Evolutionary conservation across 2,888 invertebrate genomes (phyloP), one percentile per base, ranked within the genome.

Genomic region (Ecliptopera silaceata): DNA sequence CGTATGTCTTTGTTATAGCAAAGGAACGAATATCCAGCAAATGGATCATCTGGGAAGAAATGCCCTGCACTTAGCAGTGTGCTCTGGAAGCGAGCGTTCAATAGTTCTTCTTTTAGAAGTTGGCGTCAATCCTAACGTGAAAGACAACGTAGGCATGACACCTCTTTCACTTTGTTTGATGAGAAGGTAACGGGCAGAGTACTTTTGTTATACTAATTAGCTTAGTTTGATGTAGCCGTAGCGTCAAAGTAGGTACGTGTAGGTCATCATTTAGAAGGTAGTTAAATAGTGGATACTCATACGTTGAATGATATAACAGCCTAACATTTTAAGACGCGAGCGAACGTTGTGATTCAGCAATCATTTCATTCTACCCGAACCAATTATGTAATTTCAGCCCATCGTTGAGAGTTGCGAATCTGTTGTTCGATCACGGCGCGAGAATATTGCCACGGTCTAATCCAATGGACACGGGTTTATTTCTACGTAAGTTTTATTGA

Each of bases 91-190:
- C 48, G 58, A 64, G 12, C 53, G 46, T 1, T 72, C 81, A 1
- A 74, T 87, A 1, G 58, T 63, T 5, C 17, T 80, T 1, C 76
- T 92, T 1, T 56, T 92, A 11, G 48, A 72, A 2, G 80, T 81
- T 26, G 84, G 84, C 3, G 77, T 87, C 10, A 60, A 75, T 5
- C 66, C 84, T 6, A 86, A 84, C 44, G 59, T 84, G 1, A 82
- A 80, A 60, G 92, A 92, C 63, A 74, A 80, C 34, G 71, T 91
- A 29, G 86, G 86, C 20, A 82, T 88, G 82, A 88, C 91, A n/a
- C 89, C 92, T 3, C 76, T 92, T 4, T 86, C 86, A 0, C 65
- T 86, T 41, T 80, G 85, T 72, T 62, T 89, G 17, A 80, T 91
- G 78, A 85, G 91, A 71, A 84, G 80, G 89, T 88, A 65, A 6